Base-by-base conservation (phyloP, 1,140 invertebrate species). In the Stratiolaelaps scimitus region DNA sequence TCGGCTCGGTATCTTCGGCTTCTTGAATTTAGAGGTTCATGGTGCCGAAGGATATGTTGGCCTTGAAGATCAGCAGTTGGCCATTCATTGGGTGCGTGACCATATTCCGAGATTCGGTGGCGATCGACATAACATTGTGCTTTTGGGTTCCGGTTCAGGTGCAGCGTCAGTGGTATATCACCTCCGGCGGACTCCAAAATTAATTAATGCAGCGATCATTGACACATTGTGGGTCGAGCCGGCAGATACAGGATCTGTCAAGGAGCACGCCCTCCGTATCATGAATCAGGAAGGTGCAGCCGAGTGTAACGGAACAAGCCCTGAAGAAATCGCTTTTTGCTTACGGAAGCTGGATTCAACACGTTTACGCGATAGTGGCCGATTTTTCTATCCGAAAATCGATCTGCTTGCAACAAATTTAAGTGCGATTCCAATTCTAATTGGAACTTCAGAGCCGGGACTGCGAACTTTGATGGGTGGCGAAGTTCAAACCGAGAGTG, bases 1-100 rank as follows among this genome's bases (percentile, higher is more conserved):
- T 23, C 17, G 53, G 53, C 53, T 60, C 23, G 53, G 53, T 29
- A 34, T 26, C 15, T 60, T 60, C 13, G 53, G 53, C 15, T 60
- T 60, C 53, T 34, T 60, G 17, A 34, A 60, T 23, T 23, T 60
- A 15, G 53, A 34, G 4, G 15, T 60, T 26, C 23, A 60, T 23
- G 53, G 53, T 15, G 53, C 53, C 23, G 53, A 60, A 60, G 53
- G 53, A 26, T 60, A 5, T 23, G 15, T 60, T 6, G 53, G 15
- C 17, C 15, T 60, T 23, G 53, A 60, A 15, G 53, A 60, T 34
- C 4, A 60, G 10, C 53, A 26, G 13, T 34, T 60, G 6, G 23
- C 53, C 26, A 26, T 60, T 26, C 13, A 2, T 17, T 60, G 53
- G 23, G 20, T 60, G 15, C 20, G 34, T 26, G 53, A 60, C 26